These are phyloP conservation scores for Hirundo rustica DNA, from an alignment of 2,797 vertebrate genomes.

Conservation along the genomic window DNA sequence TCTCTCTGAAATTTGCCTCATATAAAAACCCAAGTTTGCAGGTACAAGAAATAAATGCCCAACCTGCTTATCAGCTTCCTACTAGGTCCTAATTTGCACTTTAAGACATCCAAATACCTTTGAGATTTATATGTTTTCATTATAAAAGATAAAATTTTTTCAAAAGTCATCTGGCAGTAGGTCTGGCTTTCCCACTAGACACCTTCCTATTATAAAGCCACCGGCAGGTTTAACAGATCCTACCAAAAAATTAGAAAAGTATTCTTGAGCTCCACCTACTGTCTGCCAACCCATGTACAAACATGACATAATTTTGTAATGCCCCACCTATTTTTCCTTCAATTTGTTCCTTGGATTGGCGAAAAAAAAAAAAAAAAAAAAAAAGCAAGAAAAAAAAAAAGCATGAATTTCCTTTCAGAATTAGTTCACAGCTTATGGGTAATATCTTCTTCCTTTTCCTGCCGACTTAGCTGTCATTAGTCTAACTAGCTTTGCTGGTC, in stretches of 20 bases:
- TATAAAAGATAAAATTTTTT: background rate
- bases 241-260: background rate
- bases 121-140: background rate
- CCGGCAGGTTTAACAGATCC: background rate
- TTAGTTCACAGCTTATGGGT: background rate
- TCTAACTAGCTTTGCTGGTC: background rate
- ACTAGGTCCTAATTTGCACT: background rate
- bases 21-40: background rate
- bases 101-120: background rate
- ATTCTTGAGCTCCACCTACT: conserved; percentile 20
- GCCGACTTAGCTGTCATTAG: background rate
- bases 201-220: background rate
- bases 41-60: background rate
- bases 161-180: background rate
- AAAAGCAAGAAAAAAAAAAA: too few relatives aligned
- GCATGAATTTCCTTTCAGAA: background rate
- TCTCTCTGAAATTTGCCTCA: background rate
- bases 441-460: background rate
- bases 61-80: background rate
- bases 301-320: background rate
- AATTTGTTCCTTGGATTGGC: background rate
- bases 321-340: background rate
- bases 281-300: background rate
- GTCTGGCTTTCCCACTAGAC: background rate
- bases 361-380: fast-evolving